phyloP scores from a whole-genome alignment of 1,140 invertebrate species.

The Brachionus rotundiformis region DNA sequence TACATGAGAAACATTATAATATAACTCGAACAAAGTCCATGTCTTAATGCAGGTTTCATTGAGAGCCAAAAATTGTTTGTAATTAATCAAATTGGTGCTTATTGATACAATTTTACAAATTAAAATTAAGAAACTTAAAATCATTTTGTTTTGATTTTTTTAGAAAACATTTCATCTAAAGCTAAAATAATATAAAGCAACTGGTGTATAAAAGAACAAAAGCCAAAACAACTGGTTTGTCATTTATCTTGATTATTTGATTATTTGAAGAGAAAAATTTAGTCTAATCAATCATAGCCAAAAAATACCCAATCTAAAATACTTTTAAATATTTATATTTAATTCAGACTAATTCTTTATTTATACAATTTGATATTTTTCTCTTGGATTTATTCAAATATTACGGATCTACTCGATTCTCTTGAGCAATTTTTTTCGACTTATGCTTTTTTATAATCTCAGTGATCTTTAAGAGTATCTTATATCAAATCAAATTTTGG shows the following conservation, averaged over 20 bases:
- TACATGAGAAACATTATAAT: background rate
- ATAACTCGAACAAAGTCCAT: slow-evolving; percentile 17
- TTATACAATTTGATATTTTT: slow-evolving; percentile 27
- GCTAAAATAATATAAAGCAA: background rate
- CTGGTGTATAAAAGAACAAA: background rate
- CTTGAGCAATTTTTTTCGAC: background rate
- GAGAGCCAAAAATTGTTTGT: background rate
- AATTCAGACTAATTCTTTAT: background rate
- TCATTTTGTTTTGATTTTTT: background rate
- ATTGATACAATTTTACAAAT: background rate
- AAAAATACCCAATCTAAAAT: background rate
- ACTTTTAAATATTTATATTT: background rate
- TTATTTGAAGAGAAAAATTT: background rate
- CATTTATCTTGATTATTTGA: background rate
- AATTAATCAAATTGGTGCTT: background rate
- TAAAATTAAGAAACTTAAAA: background rate
- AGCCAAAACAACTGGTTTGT: background rate
- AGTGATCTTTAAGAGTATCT: background rate
- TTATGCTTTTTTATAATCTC: background rate
- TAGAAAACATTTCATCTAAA: background rate
- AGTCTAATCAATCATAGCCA: background rate
- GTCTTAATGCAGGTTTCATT: slow-evolving; percentile 34
- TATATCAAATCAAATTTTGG: background rate
- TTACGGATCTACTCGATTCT: background rate
- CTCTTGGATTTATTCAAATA: background rate